Conservation (phyloP, 2,797 vertebrate species). For the Leptoclinus maculatus region DNA sequence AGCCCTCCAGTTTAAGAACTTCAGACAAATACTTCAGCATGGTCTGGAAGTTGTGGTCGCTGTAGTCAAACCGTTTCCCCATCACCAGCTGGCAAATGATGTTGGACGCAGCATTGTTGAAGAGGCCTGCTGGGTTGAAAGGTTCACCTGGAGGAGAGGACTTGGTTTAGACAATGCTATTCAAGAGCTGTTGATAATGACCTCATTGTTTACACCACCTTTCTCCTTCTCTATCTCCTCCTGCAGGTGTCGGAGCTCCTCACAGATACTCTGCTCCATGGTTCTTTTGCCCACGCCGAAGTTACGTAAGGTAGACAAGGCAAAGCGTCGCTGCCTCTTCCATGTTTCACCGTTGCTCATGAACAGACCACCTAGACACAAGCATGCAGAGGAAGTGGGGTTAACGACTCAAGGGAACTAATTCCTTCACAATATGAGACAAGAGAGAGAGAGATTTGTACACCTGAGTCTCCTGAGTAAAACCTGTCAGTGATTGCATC, state of each 20-base stretch:
- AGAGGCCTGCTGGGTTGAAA: conserved; percentile 59
- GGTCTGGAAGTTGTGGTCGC: conserved; percentile 67
- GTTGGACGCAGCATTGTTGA: conserved; percentile 78
- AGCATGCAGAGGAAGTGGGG: not conserved
- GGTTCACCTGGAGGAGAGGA: conserved; percentile 59
- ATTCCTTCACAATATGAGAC: not conserved
- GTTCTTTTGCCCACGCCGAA: conserved; percentile 73
- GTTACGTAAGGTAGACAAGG: conserved; percentile 70
- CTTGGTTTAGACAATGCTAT: not conserved
- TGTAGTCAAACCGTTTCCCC: conserved; percentile 76
- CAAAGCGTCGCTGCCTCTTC: conserved; percentile 73
- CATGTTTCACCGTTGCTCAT: conserved; percentile 73
- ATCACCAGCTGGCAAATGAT: conserved; percentile 81
- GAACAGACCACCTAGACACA: conserved; percentile 67
- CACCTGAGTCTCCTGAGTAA: conserved; percentile 71
- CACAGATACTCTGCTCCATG: conserved; percentile 72
- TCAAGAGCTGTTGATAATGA: not conserved
- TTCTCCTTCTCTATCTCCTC: conserved; percentile 71
- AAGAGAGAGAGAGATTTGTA: conserved; percentile 10
- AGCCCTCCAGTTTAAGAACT: conserved; percentile 52
- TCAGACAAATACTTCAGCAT: conserved; percentile 65
- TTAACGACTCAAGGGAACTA: not conserved
- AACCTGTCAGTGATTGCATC: not conserved
- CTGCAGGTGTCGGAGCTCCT: conserved; percentile 66
- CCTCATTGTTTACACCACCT: conserved; percentile 44